Base-by-base conservation (phyloP, 53 echinoderm and acorn worm species). In the Henricia sp. region DNA sequence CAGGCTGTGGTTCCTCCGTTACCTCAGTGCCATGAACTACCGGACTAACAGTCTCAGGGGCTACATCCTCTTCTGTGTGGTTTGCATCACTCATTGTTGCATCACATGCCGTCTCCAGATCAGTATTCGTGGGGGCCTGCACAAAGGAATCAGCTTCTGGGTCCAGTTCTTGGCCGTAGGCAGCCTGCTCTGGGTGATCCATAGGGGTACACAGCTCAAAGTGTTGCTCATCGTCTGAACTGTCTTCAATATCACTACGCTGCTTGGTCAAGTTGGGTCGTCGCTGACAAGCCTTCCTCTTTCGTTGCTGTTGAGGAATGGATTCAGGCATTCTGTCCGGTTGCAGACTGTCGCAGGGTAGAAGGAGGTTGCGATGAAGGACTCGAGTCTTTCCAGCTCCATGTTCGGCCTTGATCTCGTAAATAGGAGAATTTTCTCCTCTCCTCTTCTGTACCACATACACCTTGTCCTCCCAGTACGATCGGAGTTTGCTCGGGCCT, bases 401-500 rank as follows among this genome's bases (percentile, higher is more conserved):
- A 23, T 70, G 43, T 39, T 88, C 80, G 34, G 77, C 84, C 23
- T 37, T 69, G 8, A 91, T 71, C 27, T 91, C 91, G 67, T 91
- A 91, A 6, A 91, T 87, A 30, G 91, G 91, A 13, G 83, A 56
- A 10, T 91, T 67, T 63, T 70, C 82, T 23, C 74, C 55, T 43
- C 85, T 72, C 27, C 68, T 40, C 25, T 46, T 27, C 13, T 87
- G 87, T 14, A 90, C 65, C 21, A 84, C 42, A 59, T 91, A 85
- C 38, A 91, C 72, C 21, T 52, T 41, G 30, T 89, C 82, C 54
- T 85, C 85, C 82, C 82, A 92, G 66, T 86, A 85, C 11, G 87
- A 83, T 3, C 67, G 38, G 36, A 92, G 89, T 89, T 88, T 85
- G 14, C 83, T 67, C 39, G 89, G 92, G 8, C 89, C 92, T 54